These are phyloP conservation scores for Saccostrea echinata DNA, from an alignment of 1,140 invertebrate species.

Conservation along the genomic window DNA sequence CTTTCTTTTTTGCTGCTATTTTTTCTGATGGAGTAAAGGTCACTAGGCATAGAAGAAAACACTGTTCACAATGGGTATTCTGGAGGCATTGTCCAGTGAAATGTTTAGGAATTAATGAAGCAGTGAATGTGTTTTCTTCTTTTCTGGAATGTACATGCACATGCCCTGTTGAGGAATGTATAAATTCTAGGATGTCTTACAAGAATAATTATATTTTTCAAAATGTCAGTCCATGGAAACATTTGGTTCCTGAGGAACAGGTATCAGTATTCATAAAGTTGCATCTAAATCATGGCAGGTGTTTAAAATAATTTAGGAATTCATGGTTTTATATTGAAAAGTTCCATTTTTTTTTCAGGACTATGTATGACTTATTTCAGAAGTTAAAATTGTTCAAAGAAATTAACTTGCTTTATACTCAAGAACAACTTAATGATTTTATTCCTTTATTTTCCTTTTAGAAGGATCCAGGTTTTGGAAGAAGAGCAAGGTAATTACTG, in stretches of 20 bases:
- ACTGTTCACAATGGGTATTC: not conserved
- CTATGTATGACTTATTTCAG: too few relatives aligned
- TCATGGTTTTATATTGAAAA: too few relatives aligned
- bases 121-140: not conserved
- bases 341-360: too few relatives aligned
- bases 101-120: not conserved
- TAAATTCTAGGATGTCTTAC: not conserved
- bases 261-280: not conserved
- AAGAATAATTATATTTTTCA: slow-evolving; percentile 19
- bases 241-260: not conserved
- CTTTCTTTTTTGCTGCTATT: not conserved
- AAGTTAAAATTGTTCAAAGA: too few relatives aligned
- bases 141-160: not conserved
- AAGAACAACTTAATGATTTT: too few relatives aligned
- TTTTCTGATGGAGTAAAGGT: not conserved
- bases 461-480: slow-evolving; percentile 84
- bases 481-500: slow-evolving; percentile 82
- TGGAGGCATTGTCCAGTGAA: not conserved
- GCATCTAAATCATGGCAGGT: too few relatives aligned
- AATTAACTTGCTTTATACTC: too few relatives aligned
- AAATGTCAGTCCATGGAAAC: slow-evolving; percentile 18
- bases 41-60: not conserved
- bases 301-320: too few relatives aligned
- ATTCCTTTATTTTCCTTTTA: slow-evolving; percentile 77
- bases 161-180: not conserved